Evolutionary conservation across 2,888 invertebrate species (phyloP), one percentile per base, ranked within the genome.

Genomic region (Mechanitis messenoides): DNA sequence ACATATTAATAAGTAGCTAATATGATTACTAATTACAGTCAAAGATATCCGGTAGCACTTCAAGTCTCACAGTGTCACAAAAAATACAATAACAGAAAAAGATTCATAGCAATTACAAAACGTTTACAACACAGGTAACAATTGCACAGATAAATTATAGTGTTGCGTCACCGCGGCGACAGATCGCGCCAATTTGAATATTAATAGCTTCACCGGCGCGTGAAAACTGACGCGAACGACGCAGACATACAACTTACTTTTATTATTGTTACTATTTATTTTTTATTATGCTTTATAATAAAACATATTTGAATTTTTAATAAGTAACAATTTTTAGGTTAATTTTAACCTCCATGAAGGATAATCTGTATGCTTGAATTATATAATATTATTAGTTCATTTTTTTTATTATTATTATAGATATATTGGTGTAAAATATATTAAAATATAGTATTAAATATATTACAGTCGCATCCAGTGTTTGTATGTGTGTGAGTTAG

Each of bases 131-230:
- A 70, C 63, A 65, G 67, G 71, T 76, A 74, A 74, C 74, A 72
- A 71, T 70, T 69, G 67, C 79, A 77, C 76, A 76, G 73, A 81
- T 82, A 83, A 84, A 83, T 82, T 75, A 81, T 78, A 82, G 79
- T 71, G 76, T 71, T 67, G 74, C 74, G 80, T 80, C 66, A 65
- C 68, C 72, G 74, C 78, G 81, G 81, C 81, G 85, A 87, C 88
- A 88, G 85, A 89, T 88, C 87, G 85, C 85, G 78, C 83, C 86
- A 87, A 87, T 88, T 89, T 88, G 81, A 88, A 87, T 87, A 87
- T 88, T 89, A 87, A 88, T 87, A 85, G 85, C 81, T 63, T 77
- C 86, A 84, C 77, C 83, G 77, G 72, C 76, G 84, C 88, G 87
- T 88, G 85, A 87, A 87, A 88, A 87, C 80, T 82, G 85, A 82